These are phyloP conservation scores for Archilochus colubris DNA, from an alignment of 2,113 vertebrate species.

Conservation along the genomic window DNA sequence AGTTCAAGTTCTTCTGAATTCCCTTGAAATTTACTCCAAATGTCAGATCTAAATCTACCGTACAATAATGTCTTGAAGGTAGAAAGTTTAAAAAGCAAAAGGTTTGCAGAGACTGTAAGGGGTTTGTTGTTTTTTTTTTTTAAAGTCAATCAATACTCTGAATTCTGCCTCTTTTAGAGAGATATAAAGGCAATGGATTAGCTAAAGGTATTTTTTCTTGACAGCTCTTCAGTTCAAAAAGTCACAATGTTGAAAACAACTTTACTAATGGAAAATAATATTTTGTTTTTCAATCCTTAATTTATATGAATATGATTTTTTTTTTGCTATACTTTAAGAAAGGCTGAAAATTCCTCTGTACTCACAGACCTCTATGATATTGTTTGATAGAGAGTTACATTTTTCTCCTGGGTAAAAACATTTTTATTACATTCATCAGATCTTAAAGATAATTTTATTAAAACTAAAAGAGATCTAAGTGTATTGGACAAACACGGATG, in stretches of 20 bases:
- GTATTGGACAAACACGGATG: neutral
- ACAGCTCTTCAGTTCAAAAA: conserved; percentile 18
- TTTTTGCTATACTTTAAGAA: neutral
- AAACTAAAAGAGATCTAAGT: neutral
- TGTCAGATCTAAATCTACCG: conserved; percentile 47
- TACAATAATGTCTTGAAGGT: conserved; percentile 7
- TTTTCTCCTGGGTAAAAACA: neutral
- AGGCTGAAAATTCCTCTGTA: neutral
- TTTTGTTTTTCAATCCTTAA: neutral
- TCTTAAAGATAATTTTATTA: neutral
- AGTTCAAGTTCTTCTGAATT: neutral
- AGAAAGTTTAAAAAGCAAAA: conserved; percentile 25
- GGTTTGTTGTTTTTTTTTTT: neutral
- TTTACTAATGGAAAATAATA: neutral
- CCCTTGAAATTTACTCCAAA: conserved; percentile 48
- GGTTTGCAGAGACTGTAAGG: neutral
- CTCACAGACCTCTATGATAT: neutral
- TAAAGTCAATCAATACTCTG: neutral
- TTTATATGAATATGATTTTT: neutral
- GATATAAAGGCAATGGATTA: conserved; percentile 27
- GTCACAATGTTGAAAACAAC: neutral
- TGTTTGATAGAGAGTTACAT: neutral
- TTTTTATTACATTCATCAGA: neutral
- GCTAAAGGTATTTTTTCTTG: conserved; percentile 9
- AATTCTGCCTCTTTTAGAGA: conserved; percentile 10